phyloP scores from a whole-genome alignment of 2,797 vertebrate species.

The Enteromius trimaculatus region DNA sequence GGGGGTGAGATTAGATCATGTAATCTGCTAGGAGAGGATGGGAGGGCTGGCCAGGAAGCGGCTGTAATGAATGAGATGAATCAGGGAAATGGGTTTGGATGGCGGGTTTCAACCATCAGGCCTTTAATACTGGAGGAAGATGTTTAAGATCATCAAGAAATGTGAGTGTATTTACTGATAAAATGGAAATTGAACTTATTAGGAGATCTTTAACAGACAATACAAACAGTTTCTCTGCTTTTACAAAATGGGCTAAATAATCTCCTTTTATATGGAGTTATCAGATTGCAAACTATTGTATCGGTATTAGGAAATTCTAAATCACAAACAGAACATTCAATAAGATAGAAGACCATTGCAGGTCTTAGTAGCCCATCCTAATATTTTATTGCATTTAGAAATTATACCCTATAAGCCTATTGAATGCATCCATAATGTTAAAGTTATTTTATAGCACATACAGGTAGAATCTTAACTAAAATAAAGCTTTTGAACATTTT shows the following conservation, averaged over 20 bases:
- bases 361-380: background rate
- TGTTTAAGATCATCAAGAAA: conserved; percentile 40
- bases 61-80: conserved; percentile 68
- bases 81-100: conserved; percentile 68
- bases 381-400: background rate
- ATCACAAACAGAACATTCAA: conserved; percentile 53
- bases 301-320: conserved; percentile 41
- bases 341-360: conserved; percentile 62
- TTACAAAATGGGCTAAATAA: background rate
- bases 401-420: background rate
- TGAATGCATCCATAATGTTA: background rate
- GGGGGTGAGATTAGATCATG: conserved; percentile 70
- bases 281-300: background rate
- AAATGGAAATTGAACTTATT: conserved; percentile 16
- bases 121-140: conserved; percentile 44
- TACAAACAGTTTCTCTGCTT: background rate
- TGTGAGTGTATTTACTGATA: conserved; percentile 25
- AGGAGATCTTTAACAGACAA: conserved; percentile 4
- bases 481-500: background rate
- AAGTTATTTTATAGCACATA: background rate
- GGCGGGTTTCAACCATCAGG: conserved; percentile 36
- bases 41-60: conserved; percentile 45
- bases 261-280: background rate
- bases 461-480: background rate
- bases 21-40: conserved; percentile 65